Conservation (phyloP, 2,113 vertebrate species). For the Caloenas nicobarica region DNA sequence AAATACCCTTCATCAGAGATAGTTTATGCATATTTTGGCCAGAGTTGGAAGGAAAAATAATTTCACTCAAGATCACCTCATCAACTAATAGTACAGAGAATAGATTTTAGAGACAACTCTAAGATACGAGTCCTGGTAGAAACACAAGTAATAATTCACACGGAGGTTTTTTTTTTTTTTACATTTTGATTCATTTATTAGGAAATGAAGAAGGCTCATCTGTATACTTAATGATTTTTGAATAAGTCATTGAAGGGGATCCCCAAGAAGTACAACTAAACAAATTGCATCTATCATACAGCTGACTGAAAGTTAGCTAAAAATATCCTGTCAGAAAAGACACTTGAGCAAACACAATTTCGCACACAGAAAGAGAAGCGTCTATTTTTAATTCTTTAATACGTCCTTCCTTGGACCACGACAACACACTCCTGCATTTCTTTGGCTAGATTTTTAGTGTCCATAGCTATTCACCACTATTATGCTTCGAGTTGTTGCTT, state of each 20-base stretch:
- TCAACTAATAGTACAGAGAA: not conserved
- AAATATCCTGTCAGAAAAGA: not conserved
- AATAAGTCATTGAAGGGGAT: not conserved
- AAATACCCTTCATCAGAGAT: not conserved
- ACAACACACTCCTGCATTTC: not conserved
- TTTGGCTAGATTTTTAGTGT: not conserved
- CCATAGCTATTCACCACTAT: not conserved
- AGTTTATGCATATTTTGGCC: not conserved
- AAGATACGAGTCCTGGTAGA: not conserved
- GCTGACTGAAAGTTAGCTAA: not conserved
- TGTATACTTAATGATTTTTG: not conserved
- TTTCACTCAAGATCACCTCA: not conserved
- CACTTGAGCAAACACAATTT: not conserved
- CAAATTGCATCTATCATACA: not conserved
- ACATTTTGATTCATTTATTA: not conserved
- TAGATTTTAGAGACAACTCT: not conserved
- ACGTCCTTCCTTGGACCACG: not conserved
- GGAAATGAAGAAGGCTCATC: not conserved
- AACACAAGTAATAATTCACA: not conserved
- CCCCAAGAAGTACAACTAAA: not conserved
- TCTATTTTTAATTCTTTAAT: not conserved
- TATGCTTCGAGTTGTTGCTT: rapidly evolving
- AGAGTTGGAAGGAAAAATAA: not conserved
- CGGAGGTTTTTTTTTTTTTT: not conserved
- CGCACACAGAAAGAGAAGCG: not conserved